Percentiles rank a stretch among this genome's conserved stretches.
Conservation (phyloP, 2,113 vertebrate species). For the Chamaea fasciata region DNA sequence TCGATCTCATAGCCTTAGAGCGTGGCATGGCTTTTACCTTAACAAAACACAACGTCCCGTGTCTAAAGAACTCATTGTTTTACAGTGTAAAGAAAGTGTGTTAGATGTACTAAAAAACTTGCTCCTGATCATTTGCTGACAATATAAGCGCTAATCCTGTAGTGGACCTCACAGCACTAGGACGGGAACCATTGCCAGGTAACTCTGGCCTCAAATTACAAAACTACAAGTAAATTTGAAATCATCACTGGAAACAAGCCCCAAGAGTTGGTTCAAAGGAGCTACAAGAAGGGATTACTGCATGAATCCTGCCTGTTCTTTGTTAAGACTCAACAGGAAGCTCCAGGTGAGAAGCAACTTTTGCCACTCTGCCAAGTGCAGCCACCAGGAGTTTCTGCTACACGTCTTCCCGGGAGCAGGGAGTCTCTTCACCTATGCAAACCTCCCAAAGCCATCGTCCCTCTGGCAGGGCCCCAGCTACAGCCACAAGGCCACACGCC, state of each 20-base stretch:
- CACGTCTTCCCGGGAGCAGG: rapidly evolving
- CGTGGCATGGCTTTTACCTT: background rate
- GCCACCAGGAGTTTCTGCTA: background rate
- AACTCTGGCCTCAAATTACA: background rate
- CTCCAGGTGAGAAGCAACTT: background rate
- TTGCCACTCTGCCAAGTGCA: background rate
- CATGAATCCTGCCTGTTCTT: background rate
- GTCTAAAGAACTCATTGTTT: background rate
- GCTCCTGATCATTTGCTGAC: background rate
- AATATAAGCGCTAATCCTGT: background rate
- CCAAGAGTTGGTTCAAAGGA: background rate
- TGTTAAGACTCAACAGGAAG: background rate
- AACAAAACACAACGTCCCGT: rapidly evolving
- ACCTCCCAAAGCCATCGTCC: background rate
- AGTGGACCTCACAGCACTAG: background rate
- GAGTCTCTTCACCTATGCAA: rapidly evolving
- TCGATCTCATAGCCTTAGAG: background rate
- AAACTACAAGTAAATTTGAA: background rate
- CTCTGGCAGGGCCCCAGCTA: rapidly evolving
- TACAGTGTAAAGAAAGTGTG: background rate
- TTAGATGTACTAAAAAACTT: background rate
- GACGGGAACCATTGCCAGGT: background rate
- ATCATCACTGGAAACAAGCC: background rate
- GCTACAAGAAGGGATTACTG: background rate
- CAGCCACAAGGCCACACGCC: background rate